These are phyloP conservation scores for Amaurobius ferox DNA, from an alignment of 2,888 invertebrate species.

Conservation along the genomic window DNA sequence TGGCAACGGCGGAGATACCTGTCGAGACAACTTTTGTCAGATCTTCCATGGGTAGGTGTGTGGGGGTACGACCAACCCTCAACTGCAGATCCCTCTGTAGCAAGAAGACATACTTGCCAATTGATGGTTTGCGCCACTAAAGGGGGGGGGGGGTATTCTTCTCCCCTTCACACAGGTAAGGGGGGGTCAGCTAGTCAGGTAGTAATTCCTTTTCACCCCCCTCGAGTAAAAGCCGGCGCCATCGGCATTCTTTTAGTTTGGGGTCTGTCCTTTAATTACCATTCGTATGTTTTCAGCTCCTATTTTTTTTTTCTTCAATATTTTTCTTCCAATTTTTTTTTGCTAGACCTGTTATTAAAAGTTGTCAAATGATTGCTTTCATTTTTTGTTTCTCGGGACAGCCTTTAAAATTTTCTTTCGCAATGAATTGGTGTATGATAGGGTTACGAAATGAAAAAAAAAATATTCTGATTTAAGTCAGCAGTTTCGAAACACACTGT, in stretches of 20 bases:
- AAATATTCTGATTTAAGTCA: background rate
- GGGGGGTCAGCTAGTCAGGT: conserved; percentile 45
- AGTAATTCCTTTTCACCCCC: conserved; percentile 21
- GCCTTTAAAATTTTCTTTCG: conserved; percentile 33
- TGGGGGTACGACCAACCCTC: conserved; percentile 25
- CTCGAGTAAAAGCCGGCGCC: conserved; percentile 42
- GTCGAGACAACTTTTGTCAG: conserved; percentile 66
- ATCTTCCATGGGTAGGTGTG: conserved; percentile 26
- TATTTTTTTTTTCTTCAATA: conserved; percentile 37
- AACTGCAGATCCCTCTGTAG: conserved; percentile 39
- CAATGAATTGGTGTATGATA: conserved; percentile 39
- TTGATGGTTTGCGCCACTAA: conserved; percentile 40
- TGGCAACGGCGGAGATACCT: conserved; percentile 70
- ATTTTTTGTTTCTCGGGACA: background rate
- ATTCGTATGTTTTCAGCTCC: conserved; percentile 48
- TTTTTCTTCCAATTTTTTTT: conserved; percentile 18
- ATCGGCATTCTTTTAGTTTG: conserved; percentile 58
- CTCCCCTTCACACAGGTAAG: background rate
- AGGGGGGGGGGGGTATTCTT: background rate
- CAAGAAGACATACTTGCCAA: conserved; percentile 63
- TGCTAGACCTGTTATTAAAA: conserved; percentile 54
- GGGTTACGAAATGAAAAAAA: conserved; percentile 41
- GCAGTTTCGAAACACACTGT: background rate
- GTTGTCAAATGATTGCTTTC: conserved; percentile 64
- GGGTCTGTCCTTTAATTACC: conserved; percentile 66